Conservation (phyloP, 2,113 vertebrate genomes). For the Hassar affinis region DNA sequence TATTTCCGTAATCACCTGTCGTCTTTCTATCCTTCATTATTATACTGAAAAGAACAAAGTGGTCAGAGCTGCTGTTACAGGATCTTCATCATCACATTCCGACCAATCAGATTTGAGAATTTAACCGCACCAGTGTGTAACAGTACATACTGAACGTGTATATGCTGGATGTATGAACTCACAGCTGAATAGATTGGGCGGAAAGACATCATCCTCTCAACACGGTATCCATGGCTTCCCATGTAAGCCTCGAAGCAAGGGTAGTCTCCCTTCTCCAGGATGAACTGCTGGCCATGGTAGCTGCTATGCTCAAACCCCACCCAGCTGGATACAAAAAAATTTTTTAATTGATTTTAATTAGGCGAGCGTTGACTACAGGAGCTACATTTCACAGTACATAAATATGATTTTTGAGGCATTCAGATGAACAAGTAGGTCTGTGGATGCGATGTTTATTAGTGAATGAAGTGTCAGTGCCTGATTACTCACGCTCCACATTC, state of each 20-base stretch:
- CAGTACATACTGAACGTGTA: background rate
- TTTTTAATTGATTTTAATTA: background rate
- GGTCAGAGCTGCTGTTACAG: background rate
- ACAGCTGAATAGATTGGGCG: slow-evolving; percentile 94
- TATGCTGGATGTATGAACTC: slow-evolving; percentile 61
- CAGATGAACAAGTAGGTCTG: background rate
- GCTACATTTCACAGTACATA: background rate
- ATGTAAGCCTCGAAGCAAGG: slow-evolving; percentile 95
- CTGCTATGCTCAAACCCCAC: slow-evolving; percentile 93
- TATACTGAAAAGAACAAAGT: background rate
- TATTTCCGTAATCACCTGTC: background rate
- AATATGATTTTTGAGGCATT: background rate
- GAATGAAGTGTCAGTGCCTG: background rate
- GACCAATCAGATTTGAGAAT: background rate
- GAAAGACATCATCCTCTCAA: slow-evolving; percentile 96
- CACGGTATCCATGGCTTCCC: slow-evolving; percentile 92
- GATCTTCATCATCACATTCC: background rate
- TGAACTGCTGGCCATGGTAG: slow-evolving; percentile 94
- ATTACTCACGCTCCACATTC: slow-evolving; percentile 90
- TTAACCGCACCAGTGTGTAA: background rate
- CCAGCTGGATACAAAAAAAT: slow-evolving; percentile 77
- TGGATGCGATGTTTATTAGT: background rate
- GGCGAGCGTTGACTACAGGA: background rate
- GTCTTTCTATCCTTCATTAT: background rate
- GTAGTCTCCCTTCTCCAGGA: slow-evolving; percentile 96